phyloP scores from a whole-genome alignment of 2,113 vertebrate species.

The Erythrocercus mccallii region DNA sequence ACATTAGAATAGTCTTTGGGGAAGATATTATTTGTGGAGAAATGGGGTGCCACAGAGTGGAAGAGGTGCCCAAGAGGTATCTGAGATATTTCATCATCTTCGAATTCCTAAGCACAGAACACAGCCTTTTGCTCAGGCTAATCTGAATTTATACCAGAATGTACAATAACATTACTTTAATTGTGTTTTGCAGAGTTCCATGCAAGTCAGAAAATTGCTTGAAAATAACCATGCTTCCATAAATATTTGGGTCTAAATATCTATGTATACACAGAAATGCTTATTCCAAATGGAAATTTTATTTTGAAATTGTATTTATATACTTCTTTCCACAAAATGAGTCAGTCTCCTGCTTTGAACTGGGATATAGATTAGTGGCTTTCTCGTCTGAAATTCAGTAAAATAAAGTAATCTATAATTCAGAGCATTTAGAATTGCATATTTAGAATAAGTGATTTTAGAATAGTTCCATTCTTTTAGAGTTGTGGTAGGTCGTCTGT shows the following conservation, averaged over 20 bases:
- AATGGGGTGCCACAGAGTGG: not conserved
- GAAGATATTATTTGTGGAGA: not conserved
- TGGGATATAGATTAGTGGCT: not conserved
- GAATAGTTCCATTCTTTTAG: not conserved
- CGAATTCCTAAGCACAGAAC: not conserved
- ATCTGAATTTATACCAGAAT: not conserved
- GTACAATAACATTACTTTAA: not conserved
- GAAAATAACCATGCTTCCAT: not conserved
- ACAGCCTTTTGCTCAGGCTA: not conserved
- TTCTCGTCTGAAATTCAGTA: not conserved
- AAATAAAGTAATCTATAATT: not conserved
- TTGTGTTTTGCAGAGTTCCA: not conserved
- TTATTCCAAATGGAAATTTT: not conserved
- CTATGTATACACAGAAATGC: not conserved
- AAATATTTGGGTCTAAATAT: not conserved
- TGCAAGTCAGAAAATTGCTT: not conserved
- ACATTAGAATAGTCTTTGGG: not conserved
- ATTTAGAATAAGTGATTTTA: not conserved
- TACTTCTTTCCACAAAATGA: not conserved
- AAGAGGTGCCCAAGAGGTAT: not conserved
- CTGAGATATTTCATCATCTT: not conserved
- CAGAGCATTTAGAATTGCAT: not conserved
- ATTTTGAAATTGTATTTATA: not conserved
- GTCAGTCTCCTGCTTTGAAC: not conserved
- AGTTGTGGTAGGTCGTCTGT: not conserved